These are phyloP conservation scores for Anseranas semipalmata DNA, from an alignment of 2,113 vertebrate species.

Conservation along the genomic window DNA sequence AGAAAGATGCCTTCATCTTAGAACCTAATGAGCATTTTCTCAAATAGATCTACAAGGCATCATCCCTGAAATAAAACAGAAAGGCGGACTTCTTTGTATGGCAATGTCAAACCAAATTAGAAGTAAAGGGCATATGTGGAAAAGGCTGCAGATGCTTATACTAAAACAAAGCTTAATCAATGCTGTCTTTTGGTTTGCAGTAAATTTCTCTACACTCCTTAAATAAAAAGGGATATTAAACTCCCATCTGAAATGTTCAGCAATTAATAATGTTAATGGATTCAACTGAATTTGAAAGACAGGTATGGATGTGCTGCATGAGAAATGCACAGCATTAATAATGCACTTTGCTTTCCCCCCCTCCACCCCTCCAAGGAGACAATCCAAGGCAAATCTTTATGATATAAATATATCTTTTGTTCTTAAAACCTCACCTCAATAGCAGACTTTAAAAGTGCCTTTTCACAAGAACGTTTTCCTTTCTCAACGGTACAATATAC, in stretches of 20 bases:
- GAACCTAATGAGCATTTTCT: not conserved
- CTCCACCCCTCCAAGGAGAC: not conserved
- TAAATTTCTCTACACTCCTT: not conserved
- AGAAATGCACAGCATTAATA: conserved; percentile 2
- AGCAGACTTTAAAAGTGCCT: not conserved
- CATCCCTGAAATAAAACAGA: not conserved
- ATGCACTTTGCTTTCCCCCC: not conserved
- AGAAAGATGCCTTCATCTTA: not conserved
- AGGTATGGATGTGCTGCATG: not conserved
- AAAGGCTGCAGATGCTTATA: not conserved
- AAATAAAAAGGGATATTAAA: conserved; percentile 1
- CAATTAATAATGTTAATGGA: conserved; percentile 15
- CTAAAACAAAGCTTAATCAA: not conserved
- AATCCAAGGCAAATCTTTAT: not conserved
- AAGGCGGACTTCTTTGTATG: not conserved
- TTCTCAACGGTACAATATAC: not conserved
- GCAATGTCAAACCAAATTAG: not conserved
- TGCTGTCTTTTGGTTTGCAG: not conserved
- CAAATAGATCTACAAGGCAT: not conserved
- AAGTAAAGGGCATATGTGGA: not conserved
- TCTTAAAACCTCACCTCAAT: not conserved
- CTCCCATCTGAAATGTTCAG: not conserved
- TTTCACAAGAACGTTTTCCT: not conserved
- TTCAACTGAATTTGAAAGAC: not conserved
- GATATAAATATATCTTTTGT: not conserved